Evolutionary conservation across 2,888 invertebrate species (phyloP).

Genomic region (Proisotoma minuta): DNA sequence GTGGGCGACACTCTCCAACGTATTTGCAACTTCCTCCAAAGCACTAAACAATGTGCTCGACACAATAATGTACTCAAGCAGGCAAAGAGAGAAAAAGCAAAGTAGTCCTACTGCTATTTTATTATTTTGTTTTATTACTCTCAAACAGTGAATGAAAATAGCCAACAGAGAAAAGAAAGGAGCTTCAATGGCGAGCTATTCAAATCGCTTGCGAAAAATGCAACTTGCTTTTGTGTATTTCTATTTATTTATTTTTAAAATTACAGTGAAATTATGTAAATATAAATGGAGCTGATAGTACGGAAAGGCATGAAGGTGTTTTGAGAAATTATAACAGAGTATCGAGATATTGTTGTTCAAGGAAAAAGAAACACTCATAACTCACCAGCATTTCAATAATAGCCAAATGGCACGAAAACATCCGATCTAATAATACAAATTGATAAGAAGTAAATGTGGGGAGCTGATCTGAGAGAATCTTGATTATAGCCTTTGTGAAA

Average conservation of each 20-base stretch:
- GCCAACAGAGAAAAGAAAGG: too few relatives aligned
- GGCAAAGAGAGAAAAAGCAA: neutral
- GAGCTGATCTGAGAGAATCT: neutral
- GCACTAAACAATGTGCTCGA: neutral
- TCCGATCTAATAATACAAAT: constrained; percentile 48
- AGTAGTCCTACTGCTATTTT: neutral
- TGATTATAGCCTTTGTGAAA: neutral
- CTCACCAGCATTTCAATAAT: constrained; percentile 27
- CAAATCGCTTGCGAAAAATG: too few relatives aligned
- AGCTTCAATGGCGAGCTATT: too few relatives aligned
- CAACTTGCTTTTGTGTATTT: too few relatives aligned
- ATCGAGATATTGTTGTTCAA: too few relatives aligned
- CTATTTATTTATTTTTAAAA: too few relatives aligned
- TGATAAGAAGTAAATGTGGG: constrained; percentile 46
- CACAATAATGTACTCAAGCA: neutral
- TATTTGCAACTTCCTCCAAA: neutral
- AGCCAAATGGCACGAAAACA: constrained; percentile 47
- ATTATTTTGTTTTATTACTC: neutral
- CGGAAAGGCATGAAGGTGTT: too few relatives aligned
- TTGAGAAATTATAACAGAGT: too few relatives aligned
- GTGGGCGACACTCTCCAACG: neutral
- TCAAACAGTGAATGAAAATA: too few relatives aligned
- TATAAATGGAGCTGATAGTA: too few relatives aligned
- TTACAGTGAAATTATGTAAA: too few relatives aligned
- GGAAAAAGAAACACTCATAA: constrained; percentile 4